phyloP scores from a whole-genome alignment of 1,140 invertebrate genomes.

The Zelostemma sp. region DNA sequence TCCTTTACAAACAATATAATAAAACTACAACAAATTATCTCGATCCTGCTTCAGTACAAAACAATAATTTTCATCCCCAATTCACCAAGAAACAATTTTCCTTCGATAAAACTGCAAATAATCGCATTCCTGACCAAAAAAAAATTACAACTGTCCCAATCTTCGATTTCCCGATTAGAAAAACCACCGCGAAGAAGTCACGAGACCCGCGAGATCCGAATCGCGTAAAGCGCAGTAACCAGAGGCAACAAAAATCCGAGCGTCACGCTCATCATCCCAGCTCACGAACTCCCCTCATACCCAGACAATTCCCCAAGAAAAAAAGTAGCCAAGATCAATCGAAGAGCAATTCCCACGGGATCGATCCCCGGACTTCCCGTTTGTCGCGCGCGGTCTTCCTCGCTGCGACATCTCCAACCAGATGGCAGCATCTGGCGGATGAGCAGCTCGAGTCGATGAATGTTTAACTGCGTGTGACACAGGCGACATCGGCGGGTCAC shows the following conservation, averaged over 20 bases:
- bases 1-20: too few relatives aligned
- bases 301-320: slow-evolving; percentile 39
- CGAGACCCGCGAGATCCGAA: slow-evolving; percentile 44
- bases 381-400: slow-evolving; percentile 22
- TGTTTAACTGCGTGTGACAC: too few relatives aligned
- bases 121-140: slow-evolving; percentile 11
- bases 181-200: too few relatives aligned
- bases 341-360: slow-evolving; percentile 49
- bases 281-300: slow-evolving; percentile 36
- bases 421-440: slow-evolving; percentile 63
- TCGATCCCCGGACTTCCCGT: slow-evolving; percentile 35
- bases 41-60: background rate
- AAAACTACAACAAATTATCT: too few relatives aligned
- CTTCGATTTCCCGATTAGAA: too few relatives aligned
- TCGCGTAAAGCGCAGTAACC: slow-evolving; percentile 40
- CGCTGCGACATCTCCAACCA: slow-evolving; percentile 12
- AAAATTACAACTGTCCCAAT: too few relatives aligned
- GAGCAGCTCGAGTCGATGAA: background rate
- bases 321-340: slow-evolving; percentile 21
- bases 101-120: slow-evolving; percentile 7
- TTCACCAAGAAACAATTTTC: background rate
- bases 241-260: slow-evolving; percentile 40
- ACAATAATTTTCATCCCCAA: background rate
- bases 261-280: slow-evolving; percentile 45
- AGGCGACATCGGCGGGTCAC: too few relatives aligned